These are phyloP conservation scores for Chelonoidis abingdonii DNA, from an alignment of 2,113 vertebrate species.

Conservation along the genomic window DNA sequence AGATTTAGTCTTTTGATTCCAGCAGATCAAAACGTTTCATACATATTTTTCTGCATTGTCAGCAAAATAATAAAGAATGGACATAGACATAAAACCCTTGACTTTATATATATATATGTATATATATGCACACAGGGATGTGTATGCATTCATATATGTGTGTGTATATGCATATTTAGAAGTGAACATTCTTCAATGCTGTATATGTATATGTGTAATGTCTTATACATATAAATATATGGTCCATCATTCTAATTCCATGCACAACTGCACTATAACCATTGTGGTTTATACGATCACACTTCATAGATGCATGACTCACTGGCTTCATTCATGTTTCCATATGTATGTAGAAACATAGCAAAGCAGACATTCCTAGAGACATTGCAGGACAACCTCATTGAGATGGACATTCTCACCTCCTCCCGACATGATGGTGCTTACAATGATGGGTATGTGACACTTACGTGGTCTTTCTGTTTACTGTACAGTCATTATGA, in stretches of 20 bases:
- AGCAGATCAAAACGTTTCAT: not conserved
- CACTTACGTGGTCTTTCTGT: constrained; percentile 78
- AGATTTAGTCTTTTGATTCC: not conserved
- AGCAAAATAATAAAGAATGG: constrained; percentile 21
- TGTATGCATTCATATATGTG: constrained; percentile 4
- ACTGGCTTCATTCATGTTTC: constrained; percentile 96
- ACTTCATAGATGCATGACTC: constrained; percentile 92
- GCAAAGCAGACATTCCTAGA: constrained; percentile 99
- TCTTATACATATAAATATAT: constrained; percentile 73
- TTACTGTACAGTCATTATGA: constrained; percentile 69
- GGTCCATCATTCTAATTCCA: constrained; percentile 75
- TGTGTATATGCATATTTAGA: constrained; percentile 53
- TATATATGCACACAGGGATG: not conserved
- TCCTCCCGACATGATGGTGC: constrained; percentile 92
- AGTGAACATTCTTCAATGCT: constrained; percentile 54
- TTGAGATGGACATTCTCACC: constrained; percentile 99
- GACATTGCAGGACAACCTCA: constrained; percentile 99
- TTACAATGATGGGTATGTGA: constrained; percentile 97
- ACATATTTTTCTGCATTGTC: not conserved
- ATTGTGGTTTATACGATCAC: constrained; percentile 76
- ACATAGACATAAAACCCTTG: not conserved
- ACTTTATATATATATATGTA: not conserved
- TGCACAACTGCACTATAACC: constrained; percentile 75
- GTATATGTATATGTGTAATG: constrained; percentile 73
- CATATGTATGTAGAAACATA: constrained; percentile 99